A percentile compares a stretch with the other conserved stretches of the same genome.
These are phyloP conservation scores for Atopsyche davidsoni DNA, from an alignment of 1,140 invertebrate species.

Conservation along the genomic window DNA sequence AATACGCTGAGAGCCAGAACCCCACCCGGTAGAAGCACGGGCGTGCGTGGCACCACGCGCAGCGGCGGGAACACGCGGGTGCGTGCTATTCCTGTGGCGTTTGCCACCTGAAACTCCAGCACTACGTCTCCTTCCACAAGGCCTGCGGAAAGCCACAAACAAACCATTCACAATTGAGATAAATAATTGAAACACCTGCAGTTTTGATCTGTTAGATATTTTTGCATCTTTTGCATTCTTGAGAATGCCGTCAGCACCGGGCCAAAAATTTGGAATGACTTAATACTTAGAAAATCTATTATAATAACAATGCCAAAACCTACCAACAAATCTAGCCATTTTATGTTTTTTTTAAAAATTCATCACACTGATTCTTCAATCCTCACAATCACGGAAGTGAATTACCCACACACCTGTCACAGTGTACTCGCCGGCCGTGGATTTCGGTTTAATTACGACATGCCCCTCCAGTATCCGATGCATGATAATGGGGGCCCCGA, in stretches of 20 bases:
- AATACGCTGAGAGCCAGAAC: conserved; percentile 6
- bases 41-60: conserved; percentile 12
- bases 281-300: too few species aligned
- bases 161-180: not conserved
- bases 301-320: too few species aligned
- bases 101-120: conserved; percentile 14
- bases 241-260: too few species aligned
- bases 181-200: not conserved
- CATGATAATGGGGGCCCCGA: conserved; percentile 15
- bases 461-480: conserved; percentile 9
- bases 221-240: too few species aligned
- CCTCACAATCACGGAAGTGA: too few species aligned
- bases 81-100: not conserved
- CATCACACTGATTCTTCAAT: not conserved
- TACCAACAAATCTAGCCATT: too few species aligned
- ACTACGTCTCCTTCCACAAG: conserved; percentile 19
- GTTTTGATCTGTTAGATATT: too few species aligned
- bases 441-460: conserved; percentile 1
- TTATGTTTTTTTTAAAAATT: not conserved
- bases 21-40: conserved; percentile 22
- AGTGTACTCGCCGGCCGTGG: conserved; percentile 6
- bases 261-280: too few species aligned
- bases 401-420: conserved; percentile 18
- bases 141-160: conserved; percentile 17
- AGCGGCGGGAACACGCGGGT: conserved; percentile 24